Evolutionary conservation across 1,140 invertebrate genomes (phyloP), one percentile per base, ranked within the genome.

Genomic region (Lycorma delicatula): DNA sequence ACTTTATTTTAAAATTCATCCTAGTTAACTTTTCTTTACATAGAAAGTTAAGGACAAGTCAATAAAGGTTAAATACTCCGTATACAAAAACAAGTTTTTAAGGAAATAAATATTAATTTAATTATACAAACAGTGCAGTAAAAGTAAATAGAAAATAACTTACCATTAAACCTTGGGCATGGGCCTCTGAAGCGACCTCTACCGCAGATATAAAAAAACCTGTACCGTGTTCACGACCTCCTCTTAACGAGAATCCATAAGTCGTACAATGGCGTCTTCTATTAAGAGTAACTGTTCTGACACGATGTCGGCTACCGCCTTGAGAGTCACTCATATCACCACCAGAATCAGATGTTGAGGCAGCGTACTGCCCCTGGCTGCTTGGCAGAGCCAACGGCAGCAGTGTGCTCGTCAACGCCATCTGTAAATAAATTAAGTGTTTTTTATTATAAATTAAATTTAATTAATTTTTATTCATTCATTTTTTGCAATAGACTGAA

Each of bases 191-290:
- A 18, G 84, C 86, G 2, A 83, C 80, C 55, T 92, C 86, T 3
- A 97, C 85, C 63, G 87, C 82, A 11, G 91, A 93, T 28, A 97
- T 85, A 75, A 92, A 97, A 73, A 96, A 89, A 25, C 93, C 93
- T 0, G 91, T 90, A 11, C 89, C 88, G 73, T 94, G 90, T 71
- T 97, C 93, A 53, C 84, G 78, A 2, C 93, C 93, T 54, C 92
- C 92, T 1, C 92, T 79, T n/a, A 95, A 77, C 4, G 89, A 87
- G 74, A 95, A 95, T 0, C 92, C 92, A 58, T 92, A 53, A 16
- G 28, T 26, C 26, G 54, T 56, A 18, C 27, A 23, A 13, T 28
- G 47, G 7, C 38, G 27, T n/a, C 46, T 34, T 12, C 54, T 36
- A 31, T 23, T 44, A n/a, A 57, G 38, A 16, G 23, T 25, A 25